A percentile compares a stretch with the other conserved stretches of the same genome.
phyloP scores from a whole-genome alignment of 2,888 invertebrate species.

The Limnephilus lunatus region DNA sequence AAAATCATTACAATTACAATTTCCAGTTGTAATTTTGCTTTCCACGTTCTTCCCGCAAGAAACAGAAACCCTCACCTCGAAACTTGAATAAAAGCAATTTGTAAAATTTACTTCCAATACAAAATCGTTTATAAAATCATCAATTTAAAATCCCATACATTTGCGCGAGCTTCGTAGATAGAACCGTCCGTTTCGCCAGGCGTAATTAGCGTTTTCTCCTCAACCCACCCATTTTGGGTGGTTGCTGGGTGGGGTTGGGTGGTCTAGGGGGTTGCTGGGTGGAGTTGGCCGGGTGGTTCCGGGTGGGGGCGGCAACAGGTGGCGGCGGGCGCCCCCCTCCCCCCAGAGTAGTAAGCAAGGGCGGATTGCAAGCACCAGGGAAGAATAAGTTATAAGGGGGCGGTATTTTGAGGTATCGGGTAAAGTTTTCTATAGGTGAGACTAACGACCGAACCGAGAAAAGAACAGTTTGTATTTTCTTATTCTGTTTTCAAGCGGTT shows the following conservation, averaged over 20 bases:
- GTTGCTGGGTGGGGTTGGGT: not conserved
- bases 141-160: slow-evolving; percentile 32
- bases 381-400: slow-evolving; percentile 68
- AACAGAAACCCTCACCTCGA: slow-evolving; percentile 2
- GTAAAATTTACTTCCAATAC: slow-evolving; percentile 33
- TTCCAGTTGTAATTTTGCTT: not conserved
- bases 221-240: not conserved
- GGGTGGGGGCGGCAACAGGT: slow-evolving; percentile 67
- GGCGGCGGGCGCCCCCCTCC: slow-evolving; percentile 66
- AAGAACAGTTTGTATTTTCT: slow-evolving; percentile 22
- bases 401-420: slow-evolving; percentile 67
- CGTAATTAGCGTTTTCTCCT: slow-evolving; percentile 58
- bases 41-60: not conserved
- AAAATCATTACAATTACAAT: not conserved
- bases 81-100: slow-evolving; percentile 31
- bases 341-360: slow-evolving; percentile 44
- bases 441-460: slow-evolving; percentile 29
- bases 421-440: slow-evolving; percentile 36
- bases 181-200: slow-evolving; percentile 44
- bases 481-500: not conserved
- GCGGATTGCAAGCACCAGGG: slow-evolving; percentile 67
- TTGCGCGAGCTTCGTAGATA: slow-evolving; percentile 7
- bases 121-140: slow-evolving; percentile 42
- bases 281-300: slow-evolving; percentile 65
- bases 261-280: not conserved